Evolutionary conservation across 2,113 vertebrate genomes (phyloP).

Genomic region (Channa argus): DNA sequence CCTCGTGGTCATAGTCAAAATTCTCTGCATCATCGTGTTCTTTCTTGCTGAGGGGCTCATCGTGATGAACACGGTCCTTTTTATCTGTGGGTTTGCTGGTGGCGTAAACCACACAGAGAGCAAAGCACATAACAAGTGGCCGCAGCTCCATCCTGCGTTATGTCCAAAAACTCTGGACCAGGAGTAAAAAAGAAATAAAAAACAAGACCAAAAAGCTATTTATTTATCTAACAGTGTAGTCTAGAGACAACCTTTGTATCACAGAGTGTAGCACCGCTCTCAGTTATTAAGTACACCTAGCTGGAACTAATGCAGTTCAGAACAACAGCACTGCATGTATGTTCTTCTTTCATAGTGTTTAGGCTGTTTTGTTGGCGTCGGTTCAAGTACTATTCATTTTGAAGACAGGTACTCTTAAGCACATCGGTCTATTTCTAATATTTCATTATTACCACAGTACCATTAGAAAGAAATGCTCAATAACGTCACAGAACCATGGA

Average conservation of each 20-base stretch:
- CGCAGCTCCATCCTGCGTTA: slow-evolving; percentile 83
- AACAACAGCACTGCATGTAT: no score
- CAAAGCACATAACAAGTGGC: slow-evolving; percentile 87
- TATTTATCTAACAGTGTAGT: neutral
- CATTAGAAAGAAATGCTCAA: no score
- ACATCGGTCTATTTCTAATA: no score
- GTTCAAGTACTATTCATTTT: no score
- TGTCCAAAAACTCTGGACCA: slow-evolving; percentile 3
- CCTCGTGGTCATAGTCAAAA: slow-evolving; percentile 99
- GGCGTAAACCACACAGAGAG: slow-evolving; percentile 86
- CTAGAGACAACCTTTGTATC: neutral
- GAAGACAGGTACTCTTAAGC: no score
- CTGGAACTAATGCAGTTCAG: no score
- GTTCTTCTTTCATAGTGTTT: no score
- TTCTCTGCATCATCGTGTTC: slow-evolving; percentile 90
- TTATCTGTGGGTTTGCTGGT: slow-evolving; percentile 94
- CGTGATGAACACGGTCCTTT: slow-evolving; percentile 93
- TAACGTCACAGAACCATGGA: no score
- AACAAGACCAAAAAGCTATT: neutral
- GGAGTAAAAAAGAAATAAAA: neutral
- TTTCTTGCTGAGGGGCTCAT: slow-evolving; percentile 90
- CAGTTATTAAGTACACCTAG: no score
- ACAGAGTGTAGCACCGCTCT: no score
- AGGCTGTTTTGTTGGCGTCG: no score
- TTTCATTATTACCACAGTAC: no score